Evolutionary conservation across 2,113 vertebrate species (phyloP), one percentile per base, ranked within the genome.

Genomic region (Rhinichthys klamathensis): DNA sequence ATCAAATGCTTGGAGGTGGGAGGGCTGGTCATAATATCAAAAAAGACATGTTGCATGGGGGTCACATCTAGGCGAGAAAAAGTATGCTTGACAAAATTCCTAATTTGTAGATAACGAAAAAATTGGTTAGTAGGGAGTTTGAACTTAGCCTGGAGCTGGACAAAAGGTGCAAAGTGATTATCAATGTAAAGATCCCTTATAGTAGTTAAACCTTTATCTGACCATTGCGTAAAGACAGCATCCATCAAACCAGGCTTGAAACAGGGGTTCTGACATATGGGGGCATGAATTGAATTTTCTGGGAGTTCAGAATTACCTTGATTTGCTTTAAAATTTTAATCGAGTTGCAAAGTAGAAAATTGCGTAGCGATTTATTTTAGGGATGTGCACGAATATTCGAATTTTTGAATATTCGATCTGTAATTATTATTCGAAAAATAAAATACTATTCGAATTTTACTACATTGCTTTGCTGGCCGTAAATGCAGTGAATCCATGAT

Each of bases 71-170:
- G 30, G 30, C 30, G n/a, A 44, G 63, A 35, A 65, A 1, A 65
- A 38, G 35, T 65, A 65, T 65, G 63, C 21, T 63, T 80, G 60
- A 25, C 63, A 61, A 32, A 44, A 83, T 51, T 51, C 49, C 49
- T 51, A 51, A 51, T 51, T 51, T 51, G 49, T 51, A 15, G 56
- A 65, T 76, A n/a, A 18, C 79, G 46, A 46, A 44, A 78, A 10
- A 76, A 74, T 61, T 60, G 18, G 32, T 35, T 21, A 1, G n/a
- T 8, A 32, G 78, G 73, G 25, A 80, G 80, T 30, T 49, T 51
- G 38, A 56, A 78, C 84, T 73, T 84, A 63, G 75, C 63, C 21
- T 74, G 78, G 9, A 84, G 72, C 35, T 86, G 72, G 63, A 30
- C 7, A 54, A 87, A 82, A 11, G 41, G 82, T 6, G 61, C 75